Conservation (phyloP, 2,888 invertebrate species). For the Trisateles emortualis region DNA sequence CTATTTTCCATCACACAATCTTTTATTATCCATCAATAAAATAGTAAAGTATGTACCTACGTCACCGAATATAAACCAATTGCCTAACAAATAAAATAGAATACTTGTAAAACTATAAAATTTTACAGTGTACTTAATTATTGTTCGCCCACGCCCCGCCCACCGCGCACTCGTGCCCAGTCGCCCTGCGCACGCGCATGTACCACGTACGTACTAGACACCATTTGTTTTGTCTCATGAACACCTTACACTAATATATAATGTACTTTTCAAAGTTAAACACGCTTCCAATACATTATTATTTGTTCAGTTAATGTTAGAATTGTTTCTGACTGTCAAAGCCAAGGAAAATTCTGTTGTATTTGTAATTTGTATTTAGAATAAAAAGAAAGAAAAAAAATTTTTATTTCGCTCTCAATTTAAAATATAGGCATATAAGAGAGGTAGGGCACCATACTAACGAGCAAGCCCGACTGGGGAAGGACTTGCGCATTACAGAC, state of each 20-base stretch:
- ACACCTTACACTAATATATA: neutral
- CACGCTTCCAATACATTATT: neutral
- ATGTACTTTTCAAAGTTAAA: neutral
- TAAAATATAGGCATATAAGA: too few relatives aligned
- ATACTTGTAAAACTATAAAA: slow-evolving; percentile 33
- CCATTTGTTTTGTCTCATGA: slow-evolving; percentile 2
- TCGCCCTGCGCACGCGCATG: slow-evolving; percentile 18
- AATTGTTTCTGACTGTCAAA: neutral
- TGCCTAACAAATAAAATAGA: slow-evolving; percentile 19
- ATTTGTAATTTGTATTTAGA: too few relatives aligned
- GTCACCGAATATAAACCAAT: slow-evolving; percentile 11
- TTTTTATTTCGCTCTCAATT: too few relatives aligned
- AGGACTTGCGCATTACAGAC: too few relatives aligned
- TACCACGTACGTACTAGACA: slow-evolving; percentile 16
- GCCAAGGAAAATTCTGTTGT: neutral
- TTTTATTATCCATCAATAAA: slow-evolving; percentile 1
- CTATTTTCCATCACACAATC: too few relatives aligned
- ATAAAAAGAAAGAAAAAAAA: too few relatives aligned
- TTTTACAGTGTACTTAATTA: slow-evolving; percentile 39
- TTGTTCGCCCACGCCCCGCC: slow-evolving; percentile 37
- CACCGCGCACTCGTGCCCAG: slow-evolving; percentile 17
- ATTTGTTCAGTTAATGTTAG: neutral
- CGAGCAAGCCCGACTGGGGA: too few relatives aligned
- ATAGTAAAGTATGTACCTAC: slow-evolving; percentile 1
- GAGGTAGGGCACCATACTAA: too few relatives aligned